phyloP scores from a whole-genome alignment of 2,113 vertebrate genomes.

The Bufo gargarizans region DNA sequence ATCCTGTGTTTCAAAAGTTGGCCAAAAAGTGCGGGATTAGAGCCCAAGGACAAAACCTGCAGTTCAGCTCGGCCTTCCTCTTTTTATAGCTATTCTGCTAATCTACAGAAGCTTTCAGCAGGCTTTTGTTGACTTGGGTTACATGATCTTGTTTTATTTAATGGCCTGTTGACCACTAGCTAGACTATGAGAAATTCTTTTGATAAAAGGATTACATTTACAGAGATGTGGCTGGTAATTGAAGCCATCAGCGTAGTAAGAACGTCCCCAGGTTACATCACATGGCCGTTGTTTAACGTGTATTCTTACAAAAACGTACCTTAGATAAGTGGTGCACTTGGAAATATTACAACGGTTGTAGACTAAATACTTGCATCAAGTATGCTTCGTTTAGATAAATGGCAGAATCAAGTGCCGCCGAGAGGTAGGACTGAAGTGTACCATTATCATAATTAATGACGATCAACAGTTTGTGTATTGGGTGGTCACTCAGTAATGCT shows the following conservation, averaged over 20 bases:
- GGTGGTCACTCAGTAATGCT: not conserved
- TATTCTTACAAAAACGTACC: not conserved
- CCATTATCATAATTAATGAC: not conserved
- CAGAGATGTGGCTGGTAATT: not conserved
- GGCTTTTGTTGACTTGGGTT: constrained; percentile 6
- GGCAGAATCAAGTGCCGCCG: not conserved
- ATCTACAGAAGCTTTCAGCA: constrained; percentile 25
- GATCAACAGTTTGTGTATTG: not conserved
- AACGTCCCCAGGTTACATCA: not conserved
- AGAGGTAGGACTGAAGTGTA: not conserved
- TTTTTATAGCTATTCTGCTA: constrained; percentile 7
- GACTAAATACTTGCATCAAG: not conserved
- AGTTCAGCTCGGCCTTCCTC: constrained; percentile 23
- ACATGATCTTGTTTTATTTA: not conserved
- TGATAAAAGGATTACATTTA: constrained; percentile 13
- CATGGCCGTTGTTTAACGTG: not conserved
- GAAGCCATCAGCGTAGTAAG: not conserved
- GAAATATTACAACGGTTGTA: not conserved
- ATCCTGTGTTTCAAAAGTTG: constrained; percentile 30
- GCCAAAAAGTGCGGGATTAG: constrained; percentile 40
- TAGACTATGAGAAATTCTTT: not conserved
- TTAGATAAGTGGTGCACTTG: not conserved
- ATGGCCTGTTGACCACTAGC: not conserved
- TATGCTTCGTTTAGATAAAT: not conserved
- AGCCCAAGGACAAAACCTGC: constrained; percentile 10